Evolutionary conservation across 2,888 invertebrate genomes (phyloP), one percentile per base, ranked within the genome.

Genomic region (Lasioglossum zephyrum): DNA sequence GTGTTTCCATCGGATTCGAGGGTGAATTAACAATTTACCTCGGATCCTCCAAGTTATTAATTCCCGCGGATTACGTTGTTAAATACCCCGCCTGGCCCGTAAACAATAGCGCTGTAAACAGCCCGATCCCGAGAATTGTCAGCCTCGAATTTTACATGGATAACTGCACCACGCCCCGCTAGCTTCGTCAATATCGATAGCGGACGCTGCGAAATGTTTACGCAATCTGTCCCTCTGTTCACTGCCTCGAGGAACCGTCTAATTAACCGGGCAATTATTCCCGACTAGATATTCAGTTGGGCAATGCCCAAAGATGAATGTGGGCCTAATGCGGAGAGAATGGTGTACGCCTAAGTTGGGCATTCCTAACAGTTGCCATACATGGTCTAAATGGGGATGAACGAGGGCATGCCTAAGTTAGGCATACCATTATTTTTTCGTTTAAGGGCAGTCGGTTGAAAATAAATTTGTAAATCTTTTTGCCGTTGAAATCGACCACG

Each of bases 11-110:
- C 49, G 47, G 39, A 63, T 73, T 63, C 49, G 13, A 57, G 31
- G n/a, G 41, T 31, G 44, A 44, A 78, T 78, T 53, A 39, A 47
- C 72, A 49, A 22, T 73, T 66, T 31, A 41, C 41, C 53, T 16
- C 78, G 31, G 22, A 41, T 26, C 66, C 44, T 18, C 73, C 16
- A 18, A 53, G 63, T 73, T 73, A 81, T 79, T 79, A 73, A 73
- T 82, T 73, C 41, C n/a, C n/a, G 16, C 39, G 41, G 66, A 79
- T 82, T 82, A 82, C 73, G 36, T 69, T 73, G 63, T 69, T 82
- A 82, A 82, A 79, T 53, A 69, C 53, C 26, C n/a, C 22, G 31
- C 22, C 44, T 53, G 22, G 22, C 8, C 49, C 22, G 26, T 22
- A 49, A 82, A 66, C 79, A 69, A 82, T 53, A 49, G 49, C 26